Percentiles rank a stretch among this genome's conserved stretches.
Evolutionary conservation across 2,888 invertebrate species (phyloP).

Genomic region (Hemicrepidius hirtus): DNA sequence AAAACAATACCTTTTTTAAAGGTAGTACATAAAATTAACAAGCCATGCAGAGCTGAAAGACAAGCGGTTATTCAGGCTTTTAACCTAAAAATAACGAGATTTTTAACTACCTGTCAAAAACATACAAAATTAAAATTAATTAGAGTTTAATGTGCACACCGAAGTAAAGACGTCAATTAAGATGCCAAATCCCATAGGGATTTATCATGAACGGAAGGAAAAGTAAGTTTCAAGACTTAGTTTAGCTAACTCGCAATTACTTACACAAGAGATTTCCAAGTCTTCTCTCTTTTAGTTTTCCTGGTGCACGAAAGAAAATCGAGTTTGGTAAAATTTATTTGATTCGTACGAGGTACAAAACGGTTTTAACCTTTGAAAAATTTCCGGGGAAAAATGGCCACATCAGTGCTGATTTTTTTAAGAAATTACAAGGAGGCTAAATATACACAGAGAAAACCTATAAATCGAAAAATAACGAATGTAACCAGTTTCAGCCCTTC

Average conservation of each 20-base stretch:
- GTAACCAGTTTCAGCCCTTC: no score
- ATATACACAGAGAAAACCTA: no score
- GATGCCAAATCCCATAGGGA: conserved; percentile 33
- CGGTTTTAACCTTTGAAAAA: no score
- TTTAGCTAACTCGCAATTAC: conserved; percentile 4
- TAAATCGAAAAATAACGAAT: no score
- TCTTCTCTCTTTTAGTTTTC: background rate
- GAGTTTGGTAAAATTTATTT: background rate
- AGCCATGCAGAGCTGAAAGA: conserved; percentile 4
- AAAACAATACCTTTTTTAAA: background rate
- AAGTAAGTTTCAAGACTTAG: conserved; percentile 30
- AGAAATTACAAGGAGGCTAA: no score
- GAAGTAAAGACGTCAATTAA: conserved; percentile 41
- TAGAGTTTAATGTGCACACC: conserved; percentile 39
- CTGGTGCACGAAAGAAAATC: background rate
- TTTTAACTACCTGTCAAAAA: conserved; percentile 42
- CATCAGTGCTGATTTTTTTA: no score
- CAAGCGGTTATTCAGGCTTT: background rate
- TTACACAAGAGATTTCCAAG: conserved; percentile 21
- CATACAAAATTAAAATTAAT: conserved; percentile 42
- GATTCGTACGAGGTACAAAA: background rate
- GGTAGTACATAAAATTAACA: conserved; percentile 8
- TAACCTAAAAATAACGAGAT: conserved; percentile 41
- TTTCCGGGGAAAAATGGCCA: no score
- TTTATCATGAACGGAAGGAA: conserved; percentile 36